Base-by-base conservation (phyloP, 2,797 vertebrate genomes). In the Gallinago nigripennis region DNA sequence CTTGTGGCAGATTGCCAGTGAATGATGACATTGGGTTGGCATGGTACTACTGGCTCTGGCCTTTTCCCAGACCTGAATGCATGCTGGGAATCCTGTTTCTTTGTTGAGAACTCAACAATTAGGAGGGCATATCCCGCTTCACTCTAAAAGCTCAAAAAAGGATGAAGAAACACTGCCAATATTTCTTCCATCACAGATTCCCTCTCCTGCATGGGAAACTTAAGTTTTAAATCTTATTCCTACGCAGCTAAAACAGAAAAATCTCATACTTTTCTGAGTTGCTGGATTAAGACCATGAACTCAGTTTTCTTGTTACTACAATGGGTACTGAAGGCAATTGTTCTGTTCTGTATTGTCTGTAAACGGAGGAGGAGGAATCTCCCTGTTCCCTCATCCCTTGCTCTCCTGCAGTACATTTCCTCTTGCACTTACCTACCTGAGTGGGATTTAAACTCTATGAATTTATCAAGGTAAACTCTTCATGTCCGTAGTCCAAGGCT, bases 1-100 rank as follows among this genome's bases (percentile, higher is more conserved):
- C 15, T 64, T 90, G 65, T 86, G 85, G 85, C 90, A 95, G 54
- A 20, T 19, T 86, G 76, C 79, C 85, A 83, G 21, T 35, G 48
- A 83, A n/a, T 58, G 88, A 85, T 92, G 57, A 72, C 66, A 84
- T 48, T 23, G 70, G 18, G 23, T n/a, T 94, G 92, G 77, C 69
- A 88, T 93, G 65, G 25, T 68, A 14, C 57, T 91, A 28, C 65
- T 94, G 85, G 20, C 23, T 87, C 65, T 90, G 85, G 72, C 53
- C 51, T 84, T 90, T 88, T 90, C 77, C 66, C 69, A 95, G 80
- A 83, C 73, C 21, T 54, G 20, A 78, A 63, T 54, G 31, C n/a
- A 54, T 69, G 16, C 37, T 88, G 65, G 51, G 77, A 83, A 91
- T 83, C 13, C 17, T 78, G 30, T n/a, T 78, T 60, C 50, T 82